Conservation (phyloP, 1,140 invertebrate genomes). For the Orchestia grillus region DNA sequence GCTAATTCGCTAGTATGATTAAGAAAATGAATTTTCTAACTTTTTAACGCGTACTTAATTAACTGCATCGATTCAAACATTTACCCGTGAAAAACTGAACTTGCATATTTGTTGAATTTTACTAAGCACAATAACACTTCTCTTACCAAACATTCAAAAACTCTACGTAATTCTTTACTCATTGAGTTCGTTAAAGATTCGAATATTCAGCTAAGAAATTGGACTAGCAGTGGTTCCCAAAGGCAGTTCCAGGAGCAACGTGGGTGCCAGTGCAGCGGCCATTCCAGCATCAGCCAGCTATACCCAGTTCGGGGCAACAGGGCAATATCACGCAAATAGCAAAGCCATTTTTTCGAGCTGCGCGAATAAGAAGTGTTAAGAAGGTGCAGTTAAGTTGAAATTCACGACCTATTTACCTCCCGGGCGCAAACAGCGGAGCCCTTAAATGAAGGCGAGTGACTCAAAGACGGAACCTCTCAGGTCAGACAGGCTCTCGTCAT, state of each 20-base stretch:
- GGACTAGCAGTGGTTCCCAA: background rate
- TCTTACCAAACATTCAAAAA: background rate
- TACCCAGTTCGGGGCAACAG: background rate
- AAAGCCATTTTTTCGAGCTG: constrained; percentile 16
- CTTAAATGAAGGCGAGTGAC: constrained; percentile 25
- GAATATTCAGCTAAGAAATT: background rate
- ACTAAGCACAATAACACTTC: background rate
- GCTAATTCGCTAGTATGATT: background rate
- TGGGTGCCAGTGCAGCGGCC: too few relatives aligned
- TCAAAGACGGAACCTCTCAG: background rate
- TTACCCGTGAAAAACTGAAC: background rate
- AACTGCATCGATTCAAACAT: background rate
- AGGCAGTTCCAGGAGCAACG: background rate
- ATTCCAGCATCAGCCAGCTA: background rate
- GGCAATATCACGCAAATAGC: constrained; percentile 33
- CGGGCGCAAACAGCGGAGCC: background rate
- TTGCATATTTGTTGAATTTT: background rate
- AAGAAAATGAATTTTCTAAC: background rate
- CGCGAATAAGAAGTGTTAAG: constrained; percentile 50
- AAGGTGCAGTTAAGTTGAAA: constrained; percentile 32
- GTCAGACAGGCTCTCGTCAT: background rate
- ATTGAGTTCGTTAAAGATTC: background rate
- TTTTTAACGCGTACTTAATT: too few relatives aligned
- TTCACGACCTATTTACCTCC: constrained; percentile 55
- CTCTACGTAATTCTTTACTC: background rate